Percentiles rank a stretch among this genome's conserved stretches.
Evolutionary conservation across 2,113 vertebrate genomes (phyloP).

Genomic region (Notarius quadriscutis): DNA sequence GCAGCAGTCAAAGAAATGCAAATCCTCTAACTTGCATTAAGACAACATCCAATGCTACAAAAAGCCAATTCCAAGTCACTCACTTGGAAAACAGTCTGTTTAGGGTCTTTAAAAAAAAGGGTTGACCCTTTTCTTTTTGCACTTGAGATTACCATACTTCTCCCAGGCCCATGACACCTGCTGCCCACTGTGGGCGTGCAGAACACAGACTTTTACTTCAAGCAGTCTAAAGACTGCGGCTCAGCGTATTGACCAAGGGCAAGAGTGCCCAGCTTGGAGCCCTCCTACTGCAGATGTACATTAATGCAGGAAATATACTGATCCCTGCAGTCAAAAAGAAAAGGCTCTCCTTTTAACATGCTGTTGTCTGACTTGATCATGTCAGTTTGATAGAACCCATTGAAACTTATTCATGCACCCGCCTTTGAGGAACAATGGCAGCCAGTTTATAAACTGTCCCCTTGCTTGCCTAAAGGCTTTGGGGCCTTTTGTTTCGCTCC

Average conservation of each 20-base stretch:
- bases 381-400: conserved; percentile 93
- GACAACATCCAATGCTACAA: conserved; percentile 51
- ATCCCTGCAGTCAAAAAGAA: conserved; percentile 69
- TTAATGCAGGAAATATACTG: conserved; percentile 86
- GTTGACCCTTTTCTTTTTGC: conserved; percentile 48
- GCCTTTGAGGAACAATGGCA: conserved; percentile 85
- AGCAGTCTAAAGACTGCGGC: conserved; percentile 51
- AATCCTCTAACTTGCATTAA: conserved; percentile 52
- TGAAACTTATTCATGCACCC: conserved; percentile 95
- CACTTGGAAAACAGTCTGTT: conserved; percentile 57
- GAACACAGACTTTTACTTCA: conserved; percentile 59
- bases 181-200: conserved; percentile 50
- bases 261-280: conserved; percentile 68
- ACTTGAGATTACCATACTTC: conserved; percentile 54
- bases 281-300: conserved; percentile 84
- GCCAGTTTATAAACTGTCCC: conserved; percentile 92
- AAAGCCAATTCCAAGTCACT: conserved; percentile 56
- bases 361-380: conserved; percentile 94
- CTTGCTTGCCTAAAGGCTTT: conserved; percentile 82
- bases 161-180: conserved; percentile 58
- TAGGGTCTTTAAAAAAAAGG: conserved; percentile 46
- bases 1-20: conserved; percentile 38
- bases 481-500: conserved; percentile 83
- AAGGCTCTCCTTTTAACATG: conserved; percentile 83
- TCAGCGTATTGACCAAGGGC: conserved; percentile 51